phyloP scores from a whole-genome alignment of 2,113 vertebrate genomes.

The Hypomesus transpacificus region DNA sequence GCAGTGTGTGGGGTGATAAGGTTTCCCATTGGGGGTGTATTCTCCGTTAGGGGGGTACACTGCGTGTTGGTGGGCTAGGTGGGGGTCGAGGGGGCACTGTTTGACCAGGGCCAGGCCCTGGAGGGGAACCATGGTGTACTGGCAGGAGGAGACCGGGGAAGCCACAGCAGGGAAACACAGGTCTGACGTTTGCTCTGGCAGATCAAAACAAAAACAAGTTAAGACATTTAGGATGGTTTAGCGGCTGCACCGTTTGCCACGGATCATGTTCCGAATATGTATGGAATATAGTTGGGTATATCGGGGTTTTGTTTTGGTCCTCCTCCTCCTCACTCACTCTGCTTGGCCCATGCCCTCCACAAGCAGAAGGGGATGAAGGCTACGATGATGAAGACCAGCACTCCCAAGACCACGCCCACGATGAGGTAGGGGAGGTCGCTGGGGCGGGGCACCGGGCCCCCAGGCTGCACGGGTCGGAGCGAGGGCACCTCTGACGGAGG shows the following conservation, averaged over 20 bases:
- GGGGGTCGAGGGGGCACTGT: slow-evolving; percentile 68
- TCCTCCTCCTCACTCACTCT: slow-evolving; percentile 77
- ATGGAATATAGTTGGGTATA: neutral
- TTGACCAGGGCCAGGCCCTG: slow-evolving; percentile 77
- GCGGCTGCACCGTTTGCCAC: too few relatives aligned
- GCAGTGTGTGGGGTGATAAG: slow-evolving; percentile 64
- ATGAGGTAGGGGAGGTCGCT: slow-evolving; percentile 92
- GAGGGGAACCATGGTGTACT: slow-evolving; percentile 94
- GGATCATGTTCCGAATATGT: too few relatives aligned
- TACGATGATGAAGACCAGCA: slow-evolving; percentile 88
- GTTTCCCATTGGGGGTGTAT: slow-evolving; percentile 67
- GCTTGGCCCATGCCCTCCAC: slow-evolving; percentile 96
- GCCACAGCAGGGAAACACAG: slow-evolving; percentile 82
- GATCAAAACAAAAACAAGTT: slow-evolving; percentile 6
- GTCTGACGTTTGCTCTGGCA: slow-evolving; percentile 87
- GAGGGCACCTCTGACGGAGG: slow-evolving; percentile 64
- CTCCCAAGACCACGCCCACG: slow-evolving; percentile 86
- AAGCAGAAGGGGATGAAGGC: slow-evolving; percentile 95
- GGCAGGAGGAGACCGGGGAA: slow-evolving; percentile 81
- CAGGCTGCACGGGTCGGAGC: neutral
- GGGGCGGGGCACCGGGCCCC: slow-evolving; percentile 80
- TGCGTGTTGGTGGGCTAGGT: slow-evolving; percentile 48
- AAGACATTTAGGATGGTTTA: neutral
- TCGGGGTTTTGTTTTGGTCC: neutral
- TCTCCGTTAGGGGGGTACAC: slow-evolving; percentile 57